These are phyloP conservation scores for Calyptomena viridis DNA, from an alignment of 2,113 vertebrate genomes.

Conservation along the genomic window DNA sequence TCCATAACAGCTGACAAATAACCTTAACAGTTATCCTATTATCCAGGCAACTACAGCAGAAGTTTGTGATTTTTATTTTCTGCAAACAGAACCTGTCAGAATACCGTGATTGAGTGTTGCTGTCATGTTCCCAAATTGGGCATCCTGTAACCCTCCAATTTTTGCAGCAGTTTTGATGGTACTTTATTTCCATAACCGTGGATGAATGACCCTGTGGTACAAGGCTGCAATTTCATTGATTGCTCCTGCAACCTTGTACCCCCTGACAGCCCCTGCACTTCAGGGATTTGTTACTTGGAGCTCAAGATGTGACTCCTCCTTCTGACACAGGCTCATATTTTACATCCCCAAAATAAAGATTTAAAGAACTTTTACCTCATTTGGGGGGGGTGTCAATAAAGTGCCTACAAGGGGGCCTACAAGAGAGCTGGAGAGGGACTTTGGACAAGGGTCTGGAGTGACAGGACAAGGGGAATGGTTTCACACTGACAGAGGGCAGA, in stretches of 20 bases:
- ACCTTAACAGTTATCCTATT: background rate
- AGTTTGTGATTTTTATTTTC: background rate
- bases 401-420: background rate
- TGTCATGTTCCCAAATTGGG: background rate
- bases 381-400: background rate
- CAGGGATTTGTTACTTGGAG: background rate
- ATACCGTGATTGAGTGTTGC: background rate
- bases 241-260: background rate
- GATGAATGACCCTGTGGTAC: background rate
- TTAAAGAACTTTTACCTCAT: no score
- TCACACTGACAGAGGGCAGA: background rate
- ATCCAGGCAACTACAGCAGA: background rate
- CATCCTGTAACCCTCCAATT: background rate
- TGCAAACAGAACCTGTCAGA: background rate
- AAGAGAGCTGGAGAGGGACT: background rate
- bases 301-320: background rate
- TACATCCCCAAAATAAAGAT: background rate
- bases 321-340: rapidly evolving
- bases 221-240: conserved; percentile 31
- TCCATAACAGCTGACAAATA: background rate
- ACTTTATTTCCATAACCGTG: background rate
- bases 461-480: background rate
- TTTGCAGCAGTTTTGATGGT: background rate
- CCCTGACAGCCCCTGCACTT: background rate
- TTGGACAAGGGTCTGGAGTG: background rate